Conservation (phyloP, 2,888 invertebrate genomes). For the Onthophagus sagittarius region DNA sequence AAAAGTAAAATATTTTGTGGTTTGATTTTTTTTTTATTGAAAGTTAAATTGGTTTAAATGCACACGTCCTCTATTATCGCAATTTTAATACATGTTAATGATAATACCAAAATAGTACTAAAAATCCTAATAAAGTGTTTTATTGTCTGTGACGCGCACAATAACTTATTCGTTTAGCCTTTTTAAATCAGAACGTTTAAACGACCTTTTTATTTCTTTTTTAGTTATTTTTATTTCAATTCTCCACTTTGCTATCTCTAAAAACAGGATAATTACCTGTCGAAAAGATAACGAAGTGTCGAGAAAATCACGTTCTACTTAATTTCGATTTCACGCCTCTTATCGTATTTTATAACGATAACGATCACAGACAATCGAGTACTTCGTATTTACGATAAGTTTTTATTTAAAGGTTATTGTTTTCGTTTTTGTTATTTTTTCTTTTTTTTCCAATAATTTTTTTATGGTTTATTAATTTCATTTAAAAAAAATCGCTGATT, state of each 20-base stretch:
- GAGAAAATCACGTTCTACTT: neutral
- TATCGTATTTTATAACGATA: neutral
- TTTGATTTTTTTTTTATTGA: too few relatives aligned
- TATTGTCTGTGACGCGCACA: neutral
- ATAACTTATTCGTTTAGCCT: neutral
- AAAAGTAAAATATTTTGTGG: too few relatives aligned
- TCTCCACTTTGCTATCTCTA: too few relatives aligned
- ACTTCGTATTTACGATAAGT: neutral
- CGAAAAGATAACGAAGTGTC: neutral
- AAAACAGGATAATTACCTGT: neutral
- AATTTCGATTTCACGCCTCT: neutral
- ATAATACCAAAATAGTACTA: neutral
- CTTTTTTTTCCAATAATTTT: neutral
- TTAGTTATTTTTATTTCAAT: neutral
- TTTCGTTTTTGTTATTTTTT: constrained; percentile 16
- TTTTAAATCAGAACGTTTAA: neutral
- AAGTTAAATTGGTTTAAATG: neutral
- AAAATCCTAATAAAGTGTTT: neutral
- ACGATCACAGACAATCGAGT: neutral
- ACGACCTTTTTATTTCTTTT: neutral
- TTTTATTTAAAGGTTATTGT: neutral
- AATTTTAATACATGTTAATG: neutral
- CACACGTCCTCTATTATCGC: neutral
- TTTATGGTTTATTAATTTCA: neutral
- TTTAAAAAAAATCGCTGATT: neutral